Conservation (phyloP, 2,113 vertebrate genomes). For the Neotragus pygmaeus region DNA sequence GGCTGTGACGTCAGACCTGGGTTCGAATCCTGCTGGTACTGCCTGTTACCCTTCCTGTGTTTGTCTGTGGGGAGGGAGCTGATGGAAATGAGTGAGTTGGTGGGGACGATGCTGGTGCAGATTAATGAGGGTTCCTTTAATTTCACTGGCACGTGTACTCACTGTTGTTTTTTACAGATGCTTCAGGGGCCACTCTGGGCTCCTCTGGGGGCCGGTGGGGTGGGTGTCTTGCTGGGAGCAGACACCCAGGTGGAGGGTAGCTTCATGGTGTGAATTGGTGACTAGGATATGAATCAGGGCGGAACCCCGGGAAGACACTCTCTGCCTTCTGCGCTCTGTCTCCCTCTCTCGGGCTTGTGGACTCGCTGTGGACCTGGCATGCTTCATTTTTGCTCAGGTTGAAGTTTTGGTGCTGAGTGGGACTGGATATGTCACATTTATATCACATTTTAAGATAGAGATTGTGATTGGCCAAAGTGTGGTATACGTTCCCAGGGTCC, state of each 20-base stretch:
- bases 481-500: not conserved
- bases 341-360: not conserved
- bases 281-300: accelerated
- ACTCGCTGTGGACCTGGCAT: not conserved
- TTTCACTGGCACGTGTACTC: accelerated
- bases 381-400: not conserved
- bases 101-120: accelerated
- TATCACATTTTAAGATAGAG: not conserved
- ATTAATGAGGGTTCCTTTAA: not conserved
- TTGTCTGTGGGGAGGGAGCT: not conserved
- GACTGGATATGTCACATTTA: not conserved
- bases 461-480: not conserved
- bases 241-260: not conserved
- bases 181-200: not conserved
- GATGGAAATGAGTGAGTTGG: not conserved
- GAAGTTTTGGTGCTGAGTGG: not conserved
- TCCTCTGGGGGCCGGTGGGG: not conserved
- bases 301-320: accelerated
- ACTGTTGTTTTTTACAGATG: too few species aligned
- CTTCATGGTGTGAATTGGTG: accelerated
- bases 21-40: accelerated
- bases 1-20: accelerated
- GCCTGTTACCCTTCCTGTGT: accelerated
- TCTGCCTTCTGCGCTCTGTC: not conserved
- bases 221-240: not conserved